These are phyloP conservation scores for Drosophila orosa DNA, from an alignment of 1,140 invertebrate species.

Conservation along the genomic window DNA sequence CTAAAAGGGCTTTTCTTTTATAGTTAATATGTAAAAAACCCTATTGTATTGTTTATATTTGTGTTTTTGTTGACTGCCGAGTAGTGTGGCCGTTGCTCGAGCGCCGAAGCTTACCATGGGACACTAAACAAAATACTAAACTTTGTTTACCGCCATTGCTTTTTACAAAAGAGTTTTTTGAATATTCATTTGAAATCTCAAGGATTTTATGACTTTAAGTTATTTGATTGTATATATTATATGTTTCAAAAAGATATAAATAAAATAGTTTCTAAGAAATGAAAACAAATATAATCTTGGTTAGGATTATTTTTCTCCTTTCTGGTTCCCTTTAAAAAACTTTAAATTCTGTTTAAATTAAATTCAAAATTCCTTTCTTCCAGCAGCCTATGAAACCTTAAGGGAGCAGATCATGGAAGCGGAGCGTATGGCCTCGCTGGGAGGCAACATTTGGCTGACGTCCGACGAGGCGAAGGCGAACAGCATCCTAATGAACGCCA, in stretches of 20 bases:
- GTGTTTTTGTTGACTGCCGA: background rate
- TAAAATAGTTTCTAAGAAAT: too few species aligned
- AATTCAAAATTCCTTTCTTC: background rate
- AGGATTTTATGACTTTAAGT: too few species aligned
- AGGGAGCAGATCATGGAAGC: conserved; percentile 78
- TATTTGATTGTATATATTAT: too few species aligned
- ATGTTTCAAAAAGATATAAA: too few species aligned
- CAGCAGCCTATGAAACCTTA: conserved; percentile 70
- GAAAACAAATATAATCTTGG: background rate
- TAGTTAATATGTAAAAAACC: background rate
- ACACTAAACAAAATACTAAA: background rate
- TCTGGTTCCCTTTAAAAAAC: background rate
- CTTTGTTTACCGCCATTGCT: background rate
- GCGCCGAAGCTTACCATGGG: background rate
- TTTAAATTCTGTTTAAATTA: background rate
- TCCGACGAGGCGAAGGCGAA: conserved; percentile 80
- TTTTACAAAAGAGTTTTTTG: background rate
- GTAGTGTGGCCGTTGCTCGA: background rate
- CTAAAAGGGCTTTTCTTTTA: background rate
- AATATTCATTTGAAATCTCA: background rate
- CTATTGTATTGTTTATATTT: conserved; percentile 10
- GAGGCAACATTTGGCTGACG: conserved; percentile 72
- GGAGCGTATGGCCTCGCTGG: conserved; percentile 63
- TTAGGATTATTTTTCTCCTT: background rate
- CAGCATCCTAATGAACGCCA: conserved; percentile 79